phyloP scores from a whole-genome alignment of 1,140 invertebrate genomes.

The Aphelenchoides avenae region DNA sequence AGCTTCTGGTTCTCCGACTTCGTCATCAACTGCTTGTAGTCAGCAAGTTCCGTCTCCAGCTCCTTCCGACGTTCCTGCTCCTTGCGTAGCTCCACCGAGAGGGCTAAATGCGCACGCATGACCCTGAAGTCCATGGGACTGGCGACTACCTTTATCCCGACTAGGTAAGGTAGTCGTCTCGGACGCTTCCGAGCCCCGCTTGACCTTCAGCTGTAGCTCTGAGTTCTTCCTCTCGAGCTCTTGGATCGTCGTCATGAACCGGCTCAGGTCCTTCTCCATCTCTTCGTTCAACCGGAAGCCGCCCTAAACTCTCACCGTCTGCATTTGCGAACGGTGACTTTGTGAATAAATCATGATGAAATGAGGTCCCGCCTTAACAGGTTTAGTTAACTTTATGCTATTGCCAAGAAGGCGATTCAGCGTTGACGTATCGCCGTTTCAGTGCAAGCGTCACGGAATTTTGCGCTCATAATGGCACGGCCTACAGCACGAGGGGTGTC shows the following conservation, averaged over 20 bases:
- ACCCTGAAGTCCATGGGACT: slow-evolving; percentile 21
- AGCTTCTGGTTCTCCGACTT: slow-evolving; percentile 56
- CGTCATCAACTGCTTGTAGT: slow-evolving; percentile 52
- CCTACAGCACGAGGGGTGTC: too few species aligned
- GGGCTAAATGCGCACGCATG: slow-evolving; percentile 26
- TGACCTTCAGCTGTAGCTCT: slow-evolving; percentile 40
- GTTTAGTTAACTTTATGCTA: too few species aligned
- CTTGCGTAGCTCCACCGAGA: slow-evolving; percentile 39
- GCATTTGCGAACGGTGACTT: too few species aligned
- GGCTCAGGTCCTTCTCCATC: slow-evolving; percentile 45
- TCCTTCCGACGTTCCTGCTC: slow-evolving; percentile 46
- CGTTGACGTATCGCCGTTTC: too few species aligned
- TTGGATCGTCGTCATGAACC: slow-evolving; percentile 37
- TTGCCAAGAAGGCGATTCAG: too few species aligned
- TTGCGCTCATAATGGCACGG: too few species aligned
- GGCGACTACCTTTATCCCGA: slow-evolving; percentile 25
- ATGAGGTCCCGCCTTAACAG: too few species aligned
- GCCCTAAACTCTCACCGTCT: too few species aligned
- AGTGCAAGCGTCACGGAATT: too few species aligned
- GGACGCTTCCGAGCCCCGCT: slow-evolving; percentile 11
- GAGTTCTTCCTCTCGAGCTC: slow-evolving; percentile 45
- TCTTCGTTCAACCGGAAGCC: slow-evolving; percentile 24
- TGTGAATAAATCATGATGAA: too few species aligned
- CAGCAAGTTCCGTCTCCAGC: slow-evolving; percentile 45
- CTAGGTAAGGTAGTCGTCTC: background rate